A percentile compares a stretch with the other conserved stretches of the same genome.
phyloP scores from a whole-genome alignment of 2,888 invertebrate species.

The Tridacna crocea region DNA sequence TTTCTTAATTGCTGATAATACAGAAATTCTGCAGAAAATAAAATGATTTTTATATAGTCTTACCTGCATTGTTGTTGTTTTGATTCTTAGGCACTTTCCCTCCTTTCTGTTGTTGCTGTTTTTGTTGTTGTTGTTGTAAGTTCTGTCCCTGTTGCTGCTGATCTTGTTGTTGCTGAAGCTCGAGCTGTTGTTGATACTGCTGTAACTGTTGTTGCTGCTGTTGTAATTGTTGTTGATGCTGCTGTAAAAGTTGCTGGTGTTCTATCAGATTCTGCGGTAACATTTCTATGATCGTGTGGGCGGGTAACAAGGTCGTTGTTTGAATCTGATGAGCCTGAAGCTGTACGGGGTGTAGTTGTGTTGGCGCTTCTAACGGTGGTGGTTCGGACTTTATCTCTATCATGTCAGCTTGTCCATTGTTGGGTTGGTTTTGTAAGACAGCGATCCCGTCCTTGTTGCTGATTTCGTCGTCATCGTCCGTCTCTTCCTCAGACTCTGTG shows the following conservation, averaged over 20 bases:
- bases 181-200: slow-evolving; percentile 44
- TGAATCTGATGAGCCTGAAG: slow-evolving; percentile 49
- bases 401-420: slow-evolving; percentile 7
- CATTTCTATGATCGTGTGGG: slow-evolving; percentile 61
- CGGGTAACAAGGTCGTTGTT: slow-evolving; percentile 30
- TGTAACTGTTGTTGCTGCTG: slow-evolving; percentile 54
- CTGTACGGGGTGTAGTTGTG: slow-evolving; percentile 53
- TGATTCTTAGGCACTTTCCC: slow-evolving; percentile 14
- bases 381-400: slow-evolving; percentile 42
- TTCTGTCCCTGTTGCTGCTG: slow-evolving; percentile 23
- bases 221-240: slow-evolving; percentile 56
- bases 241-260: slow-evolving; percentile 57
- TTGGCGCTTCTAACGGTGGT: slow-evolving; percentile 49
- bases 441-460: slow-evolving; percentile 11
- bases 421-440: neutral
- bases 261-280: slow-evolving; percentile 56
- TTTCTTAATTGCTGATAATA: no score
- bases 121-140: slow-evolving; percentile 25
- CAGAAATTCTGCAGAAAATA: no score
- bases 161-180: slow-evolving; percentile 39
- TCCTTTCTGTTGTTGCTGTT: slow-evolving; percentile 12
- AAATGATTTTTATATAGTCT: neutral
- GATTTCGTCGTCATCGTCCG: slow-evolving; percentile 33
- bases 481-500: slow-evolving; percentile 19
- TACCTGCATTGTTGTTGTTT: slow-evolving; percentile 33